Evolutionary conservation across 2,888 invertebrate species (phyloP).

Genomic region (Beris morrisii): DNA sequence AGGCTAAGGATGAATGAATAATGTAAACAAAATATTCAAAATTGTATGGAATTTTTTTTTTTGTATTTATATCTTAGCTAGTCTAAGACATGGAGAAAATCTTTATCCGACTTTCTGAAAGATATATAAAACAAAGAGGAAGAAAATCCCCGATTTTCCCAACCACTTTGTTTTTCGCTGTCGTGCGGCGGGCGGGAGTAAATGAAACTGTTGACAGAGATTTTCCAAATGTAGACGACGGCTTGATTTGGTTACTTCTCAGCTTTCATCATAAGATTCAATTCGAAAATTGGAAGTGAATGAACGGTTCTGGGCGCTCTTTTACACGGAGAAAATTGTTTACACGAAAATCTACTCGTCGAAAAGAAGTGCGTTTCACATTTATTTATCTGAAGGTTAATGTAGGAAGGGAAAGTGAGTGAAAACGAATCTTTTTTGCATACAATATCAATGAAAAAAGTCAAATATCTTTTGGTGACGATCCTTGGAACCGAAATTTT

Average conservation of each 20-base stretch:
- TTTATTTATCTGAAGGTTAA: too few relatives aligned
- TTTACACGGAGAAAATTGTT: too few relatives aligned
- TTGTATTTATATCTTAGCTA: not conserved
- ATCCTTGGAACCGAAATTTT: too few relatives aligned
- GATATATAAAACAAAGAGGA: not conserved
- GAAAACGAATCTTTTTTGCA: too few relatives aligned
- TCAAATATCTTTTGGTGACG: too few relatives aligned
- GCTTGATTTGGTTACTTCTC: conserved; percentile 29
- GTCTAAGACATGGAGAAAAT: too few relatives aligned
- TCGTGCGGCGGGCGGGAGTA: conserved; percentile 24
- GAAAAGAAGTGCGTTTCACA: too few relatives aligned
- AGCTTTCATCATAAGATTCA: conserved; percentile 33
- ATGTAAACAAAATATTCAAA: not conserved
- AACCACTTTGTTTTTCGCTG: conserved; percentile 15
- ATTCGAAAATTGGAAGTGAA: conserved; percentile 28
- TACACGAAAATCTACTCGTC: too few relatives aligned
- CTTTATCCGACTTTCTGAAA: not conserved
- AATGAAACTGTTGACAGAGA: conserved; percentile 34
- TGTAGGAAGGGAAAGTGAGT: too few relatives aligned
- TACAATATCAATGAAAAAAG: too few relatives aligned
- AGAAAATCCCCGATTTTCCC: not conserved
- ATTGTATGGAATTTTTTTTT: conserved; percentile 4
- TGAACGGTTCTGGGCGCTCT: conserved; percentile 17
- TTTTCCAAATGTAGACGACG: conserved; percentile 29
- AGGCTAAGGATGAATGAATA: not conserved